Evolutionary conservation across 2,888 invertebrate genomes (phyloP).

Genomic region (Erebia ligea): DNA sequence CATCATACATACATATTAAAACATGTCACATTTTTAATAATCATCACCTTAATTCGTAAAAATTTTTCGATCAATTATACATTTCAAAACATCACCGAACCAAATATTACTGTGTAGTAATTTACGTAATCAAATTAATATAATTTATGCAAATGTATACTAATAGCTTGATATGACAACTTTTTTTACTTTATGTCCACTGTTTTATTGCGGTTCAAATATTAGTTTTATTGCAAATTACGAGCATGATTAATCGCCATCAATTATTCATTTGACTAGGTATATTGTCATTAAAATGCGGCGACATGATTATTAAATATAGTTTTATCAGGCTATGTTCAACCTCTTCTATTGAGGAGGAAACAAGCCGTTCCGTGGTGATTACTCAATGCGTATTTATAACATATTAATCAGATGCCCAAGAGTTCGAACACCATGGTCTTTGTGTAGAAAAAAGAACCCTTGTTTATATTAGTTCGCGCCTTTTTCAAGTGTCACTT

Average conservation of each 20-base stretch:
- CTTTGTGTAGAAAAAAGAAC: conserved; percentile 66
- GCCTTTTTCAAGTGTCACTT: conserved; percentile 83
- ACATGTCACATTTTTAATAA: background rate
- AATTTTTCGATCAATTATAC: conserved; percentile 1
- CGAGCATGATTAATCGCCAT: conserved; percentile 52
- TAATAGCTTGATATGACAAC: conserved; percentile 50
- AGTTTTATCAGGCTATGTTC: conserved; percentile 30
- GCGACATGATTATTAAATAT: conserved; percentile 31
- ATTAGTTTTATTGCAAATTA: conserved; percentile 49
- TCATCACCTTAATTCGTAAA: background rate
- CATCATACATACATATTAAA: background rate
- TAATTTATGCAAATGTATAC: conserved; percentile 50
- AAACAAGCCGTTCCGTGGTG: conserved; percentile 28
- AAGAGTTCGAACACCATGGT: conserved; percentile 47
- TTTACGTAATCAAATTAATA: conserved; percentile 51
- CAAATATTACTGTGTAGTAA: conserved; percentile 38
- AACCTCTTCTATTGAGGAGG: conserved; percentile 23
- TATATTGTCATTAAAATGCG: conserved; percentile 36
- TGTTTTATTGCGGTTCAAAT: conserved; percentile 51
- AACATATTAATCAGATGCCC: conserved; percentile 40
- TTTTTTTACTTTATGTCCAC: conserved; percentile 51
- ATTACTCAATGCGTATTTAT: conserved; percentile 35
- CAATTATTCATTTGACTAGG: conserved; percentile 55
- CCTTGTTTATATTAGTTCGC: conserved; percentile 78
- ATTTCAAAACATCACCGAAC: conserved; percentile 34